phyloP scores from a whole-genome alignment of 2,113 vertebrate species.

The Propithecus coquereli region DNA sequence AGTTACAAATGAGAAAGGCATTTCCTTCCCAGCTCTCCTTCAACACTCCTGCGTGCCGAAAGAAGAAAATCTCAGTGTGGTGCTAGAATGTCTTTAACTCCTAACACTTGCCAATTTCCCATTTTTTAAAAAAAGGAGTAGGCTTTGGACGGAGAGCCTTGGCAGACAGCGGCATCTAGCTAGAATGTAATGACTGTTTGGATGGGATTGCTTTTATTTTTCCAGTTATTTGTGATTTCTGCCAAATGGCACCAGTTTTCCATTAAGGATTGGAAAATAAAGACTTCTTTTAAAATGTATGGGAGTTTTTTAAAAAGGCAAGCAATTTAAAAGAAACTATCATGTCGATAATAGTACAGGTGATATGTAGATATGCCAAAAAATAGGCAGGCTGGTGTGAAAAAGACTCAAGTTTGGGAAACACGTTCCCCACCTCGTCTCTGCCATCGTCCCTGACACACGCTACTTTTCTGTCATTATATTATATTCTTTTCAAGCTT shows the following conservation, averaged over 20 bases:
- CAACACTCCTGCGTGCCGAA: not conserved
- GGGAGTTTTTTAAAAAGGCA: not conserved
- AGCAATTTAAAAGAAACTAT: not conserved
- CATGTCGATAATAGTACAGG: not conserved
- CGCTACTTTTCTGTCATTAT: not conserved
- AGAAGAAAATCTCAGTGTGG: not conserved
- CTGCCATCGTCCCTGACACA: not conserved
- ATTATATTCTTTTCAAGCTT: not conserved
- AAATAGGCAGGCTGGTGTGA: not conserved
- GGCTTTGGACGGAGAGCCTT: not conserved
- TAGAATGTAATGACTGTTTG: not conserved
- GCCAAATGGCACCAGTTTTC: not conserved
- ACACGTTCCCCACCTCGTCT: not conserved
- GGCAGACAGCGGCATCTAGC: not conserved
- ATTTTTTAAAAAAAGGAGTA: not conserved
- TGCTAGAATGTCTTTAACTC: not conserved
- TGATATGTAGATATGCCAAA: not conserved
- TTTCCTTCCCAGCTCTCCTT: not conserved
- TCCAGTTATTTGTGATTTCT: not conserved
- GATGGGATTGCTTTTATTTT: not conserved
- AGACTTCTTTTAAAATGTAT: not conserved
- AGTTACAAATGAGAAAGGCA: not conserved
- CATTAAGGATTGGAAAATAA: slow-evolving; percentile 7
- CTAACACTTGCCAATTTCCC: not conserved
- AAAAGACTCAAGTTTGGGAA: not conserved